Percentiles rank a stretch among this genome's conserved stretches.
Conservation (phyloP, 1,140 invertebrate species). For the Medauroidea extradentata region DNA sequence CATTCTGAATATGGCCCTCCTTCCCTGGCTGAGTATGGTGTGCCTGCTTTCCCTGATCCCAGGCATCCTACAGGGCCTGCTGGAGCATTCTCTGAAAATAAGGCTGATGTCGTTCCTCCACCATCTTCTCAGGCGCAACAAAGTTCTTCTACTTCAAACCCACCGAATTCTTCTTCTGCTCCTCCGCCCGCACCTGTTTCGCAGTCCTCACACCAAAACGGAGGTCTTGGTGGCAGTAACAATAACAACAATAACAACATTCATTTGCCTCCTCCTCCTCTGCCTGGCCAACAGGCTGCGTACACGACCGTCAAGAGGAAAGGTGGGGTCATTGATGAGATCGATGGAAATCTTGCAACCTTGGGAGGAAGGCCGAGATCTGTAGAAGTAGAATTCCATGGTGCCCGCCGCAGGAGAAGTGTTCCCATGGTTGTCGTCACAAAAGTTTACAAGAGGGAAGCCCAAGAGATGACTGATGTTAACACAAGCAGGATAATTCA, state of each 20-base stretch:
- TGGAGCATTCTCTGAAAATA: conserved; percentile 76
- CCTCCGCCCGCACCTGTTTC: conserved; percentile 41
- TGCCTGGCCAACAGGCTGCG: conserved; percentile 62
- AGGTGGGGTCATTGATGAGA: conserved; percentile 61
- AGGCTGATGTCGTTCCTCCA: conserved; percentile 63
- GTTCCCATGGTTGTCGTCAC: conserved; percentile 53
- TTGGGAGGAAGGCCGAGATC: conserved; percentile 78
- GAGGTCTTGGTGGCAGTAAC: conserved; percentile 4
- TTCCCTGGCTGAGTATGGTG: conserved; percentile 60
- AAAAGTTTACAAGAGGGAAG: conserved; percentile 77
- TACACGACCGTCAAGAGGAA: conserved; percentile 83
- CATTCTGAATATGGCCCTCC: conserved; percentile 61
- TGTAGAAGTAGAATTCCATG: conserved; percentile 68
- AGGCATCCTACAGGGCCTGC: conserved; percentile 73
- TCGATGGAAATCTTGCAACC: conserved; percentile 72
- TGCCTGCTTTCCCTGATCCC: conserved; percentile 75
- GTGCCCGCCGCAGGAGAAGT: conserved; percentile 58
- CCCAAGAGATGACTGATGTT: conserved; percentile 91
- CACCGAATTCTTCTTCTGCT: conserved; percentile 54
- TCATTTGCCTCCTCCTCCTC: conserved; percentile 72
- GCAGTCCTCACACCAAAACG: conserved; percentile 17
- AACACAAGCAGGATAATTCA: conserved; percentile 87
- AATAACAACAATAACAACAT: conserved; percentile 45
- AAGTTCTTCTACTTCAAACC: conserved; percentile 61
- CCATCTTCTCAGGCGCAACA: conserved; percentile 62